These are phyloP conservation scores for Tetrao urogallus DNA, from an alignment of 2,113 vertebrate genomes.

Conservation along the genomic window DNA sequence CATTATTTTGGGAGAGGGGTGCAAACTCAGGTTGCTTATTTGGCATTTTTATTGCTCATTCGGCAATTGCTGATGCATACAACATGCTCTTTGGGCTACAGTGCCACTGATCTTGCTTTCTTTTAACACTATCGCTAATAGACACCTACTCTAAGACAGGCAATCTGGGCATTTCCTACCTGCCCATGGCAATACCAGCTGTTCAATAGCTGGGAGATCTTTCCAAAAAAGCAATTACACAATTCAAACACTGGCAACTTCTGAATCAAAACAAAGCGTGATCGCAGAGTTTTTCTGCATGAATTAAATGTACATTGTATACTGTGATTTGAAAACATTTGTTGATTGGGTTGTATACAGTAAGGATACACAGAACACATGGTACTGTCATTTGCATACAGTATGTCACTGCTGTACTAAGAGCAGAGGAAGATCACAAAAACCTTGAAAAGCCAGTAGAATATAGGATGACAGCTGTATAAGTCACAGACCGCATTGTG, in stretches of 20 bases:
- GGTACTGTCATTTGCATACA: constrained; percentile 29
- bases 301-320: background rate
- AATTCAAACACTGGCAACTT: constrained; percentile 18
- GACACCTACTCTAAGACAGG: background rate
- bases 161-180: background rate
- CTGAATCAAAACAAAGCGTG: constrained; percentile 55
- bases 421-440: background rate
- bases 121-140: background rate
- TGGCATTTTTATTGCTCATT: too few relatives aligned
- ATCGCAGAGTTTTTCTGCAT: background rate
- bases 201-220: constrained; percentile 13
- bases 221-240: background rate
- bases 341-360: background rate
- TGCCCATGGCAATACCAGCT: background rate
- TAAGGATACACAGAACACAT: constrained; percentile 38
- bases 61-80: background rate
- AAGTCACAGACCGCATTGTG: background rate
- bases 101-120: background rate
- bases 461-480: background rate
- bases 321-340: constrained; percentile 42
- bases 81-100: background rate
- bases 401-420: background rate
- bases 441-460: background rate
- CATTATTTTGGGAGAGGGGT: background rate
- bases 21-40: background rate